Conservation (phyloP, 1,140 invertebrate genomes). For the Paraescarpia echinospica region DNA sequence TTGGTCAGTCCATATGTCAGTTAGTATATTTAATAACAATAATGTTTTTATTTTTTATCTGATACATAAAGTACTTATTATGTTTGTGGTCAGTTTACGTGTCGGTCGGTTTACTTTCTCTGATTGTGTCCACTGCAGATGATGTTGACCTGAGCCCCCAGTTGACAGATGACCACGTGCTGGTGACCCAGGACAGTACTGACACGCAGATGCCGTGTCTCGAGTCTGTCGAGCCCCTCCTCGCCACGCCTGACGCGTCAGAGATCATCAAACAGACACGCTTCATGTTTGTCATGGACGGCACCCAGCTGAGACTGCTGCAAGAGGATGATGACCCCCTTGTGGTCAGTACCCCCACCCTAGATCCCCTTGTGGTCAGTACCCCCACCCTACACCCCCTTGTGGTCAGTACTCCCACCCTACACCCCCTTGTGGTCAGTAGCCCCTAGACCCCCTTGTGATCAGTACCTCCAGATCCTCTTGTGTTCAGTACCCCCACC, state of each 20-base stretch:
- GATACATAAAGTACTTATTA: too few species aligned
- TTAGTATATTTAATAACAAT: too few species aligned
- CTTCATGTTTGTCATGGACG: constrained; percentile 20
- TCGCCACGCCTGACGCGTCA: constrained; percentile 14
- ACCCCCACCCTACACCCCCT: not conserved
- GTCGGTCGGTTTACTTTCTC: constrained; percentile 2
- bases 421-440: not conserved
- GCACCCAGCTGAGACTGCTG: constrained; percentile 5
- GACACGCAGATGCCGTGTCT: constrained; percentile 11
- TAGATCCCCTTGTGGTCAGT: not conserved
- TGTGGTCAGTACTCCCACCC: not conserved
- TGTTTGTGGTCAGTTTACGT: too few species aligned
- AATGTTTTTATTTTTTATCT: too few species aligned
- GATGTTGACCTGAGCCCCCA: constrained; percentile 11
- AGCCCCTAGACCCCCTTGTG: not conserved
- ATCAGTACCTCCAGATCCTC: not conserved
- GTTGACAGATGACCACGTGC: not conserved
- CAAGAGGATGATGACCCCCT: constrained; percentile 19
- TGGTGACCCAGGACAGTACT: not conserved
- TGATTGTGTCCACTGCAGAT: not conserved
- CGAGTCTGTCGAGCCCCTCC: constrained; percentile 20
- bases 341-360: constrained; percentile 1
- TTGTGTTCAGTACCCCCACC: not conserved
- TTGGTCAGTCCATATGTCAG: too few species aligned
- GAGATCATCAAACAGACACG: constrained; percentile 20